Evolutionary conservation across 1,140 invertebrate species (phyloP), one percentile per base, ranked within the genome.

Genomic region (Microplitis mediator): DNA sequence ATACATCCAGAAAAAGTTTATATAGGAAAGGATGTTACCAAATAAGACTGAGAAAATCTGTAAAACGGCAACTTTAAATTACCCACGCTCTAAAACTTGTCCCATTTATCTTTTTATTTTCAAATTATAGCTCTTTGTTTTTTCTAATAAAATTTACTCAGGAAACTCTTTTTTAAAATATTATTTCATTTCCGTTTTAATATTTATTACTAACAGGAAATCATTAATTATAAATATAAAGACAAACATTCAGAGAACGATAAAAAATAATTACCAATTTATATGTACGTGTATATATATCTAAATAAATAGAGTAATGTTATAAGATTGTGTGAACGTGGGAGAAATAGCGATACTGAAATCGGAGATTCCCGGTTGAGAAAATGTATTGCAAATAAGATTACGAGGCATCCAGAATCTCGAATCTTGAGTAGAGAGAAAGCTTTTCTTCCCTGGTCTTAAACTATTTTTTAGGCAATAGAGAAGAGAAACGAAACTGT

Each of bases 361-460:
- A 68, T 72, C 56, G 60, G 54, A 71, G 69, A 68, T 62, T 73
- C 45, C 35, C 60, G 35, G 73, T 60, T 61, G 61, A 50, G 74
- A 76, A 80, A 82, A 85, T 84, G 82, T 83, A 85, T 84, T 84
- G 81, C 78, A 84, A 85, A 86, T 85, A 84, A 84, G 84, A 82
- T 85, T 85, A 81, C 80, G 74, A 68, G 75, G 79, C 16, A 69
- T 50, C 67, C 39, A 45, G 39, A 45, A 80, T 78, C 79, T 74
- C 71, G 72, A 68, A 32, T 74, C 39, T 45, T 45, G 39, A 16
- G 52, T 56, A 14, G 14, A 14, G 16, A 56, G 14, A 56, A 45
- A 45, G 39, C 39, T 45, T 3, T 11, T 45, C 11, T 45, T 45
- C 39, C 11, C 39, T 3, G 39, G 39, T 45, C 39, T 45, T 45